Conservation (phyloP, 2,888 invertebrate genomes). For the Coelinius sp. region DNA sequence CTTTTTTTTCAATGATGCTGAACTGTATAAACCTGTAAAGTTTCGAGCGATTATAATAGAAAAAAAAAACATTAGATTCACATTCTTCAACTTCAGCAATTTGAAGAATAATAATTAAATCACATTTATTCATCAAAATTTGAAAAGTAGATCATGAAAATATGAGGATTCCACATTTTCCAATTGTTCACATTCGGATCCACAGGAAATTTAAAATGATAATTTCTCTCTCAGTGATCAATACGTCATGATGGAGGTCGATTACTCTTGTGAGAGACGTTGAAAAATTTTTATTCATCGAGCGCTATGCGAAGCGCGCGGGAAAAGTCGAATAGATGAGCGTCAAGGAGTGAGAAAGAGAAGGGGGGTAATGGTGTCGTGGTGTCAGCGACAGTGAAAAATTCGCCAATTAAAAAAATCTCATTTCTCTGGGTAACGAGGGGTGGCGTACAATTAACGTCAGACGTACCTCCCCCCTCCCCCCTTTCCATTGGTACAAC, state of each 20-base stretch:
- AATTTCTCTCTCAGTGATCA: conserved; percentile 4
- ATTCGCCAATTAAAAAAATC: conserved; percentile 70
- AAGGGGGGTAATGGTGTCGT: conserved; percentile 47
- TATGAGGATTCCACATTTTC: no score
- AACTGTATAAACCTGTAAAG: no score
- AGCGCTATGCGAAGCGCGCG: conserved; percentile 24
- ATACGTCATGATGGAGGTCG: conserved; percentile 33
- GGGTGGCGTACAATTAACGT: conserved; percentile 68
- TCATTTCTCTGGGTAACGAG: conserved; percentile 68
- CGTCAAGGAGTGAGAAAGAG: conserved; percentile 26
- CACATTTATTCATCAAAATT: no score
- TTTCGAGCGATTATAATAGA: no score
- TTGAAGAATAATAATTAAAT: neutral
- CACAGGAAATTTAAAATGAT: neutral
- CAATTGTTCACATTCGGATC: no score
- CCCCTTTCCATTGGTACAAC: no score
- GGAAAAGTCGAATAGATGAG: conserved; percentile 28
- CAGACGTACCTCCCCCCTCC: conserved; percentile 40
- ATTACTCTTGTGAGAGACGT: conserved; percentile 42
- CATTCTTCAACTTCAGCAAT: neutral
- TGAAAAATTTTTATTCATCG: conserved; percentile 49
- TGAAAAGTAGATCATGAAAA: no score
- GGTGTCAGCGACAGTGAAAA: conserved; percentile 64
- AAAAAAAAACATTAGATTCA: no score
- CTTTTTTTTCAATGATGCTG: no score